Conservation (phyloP, 2,888 invertebrate species). For the Drosophila algonquin region DNA sequence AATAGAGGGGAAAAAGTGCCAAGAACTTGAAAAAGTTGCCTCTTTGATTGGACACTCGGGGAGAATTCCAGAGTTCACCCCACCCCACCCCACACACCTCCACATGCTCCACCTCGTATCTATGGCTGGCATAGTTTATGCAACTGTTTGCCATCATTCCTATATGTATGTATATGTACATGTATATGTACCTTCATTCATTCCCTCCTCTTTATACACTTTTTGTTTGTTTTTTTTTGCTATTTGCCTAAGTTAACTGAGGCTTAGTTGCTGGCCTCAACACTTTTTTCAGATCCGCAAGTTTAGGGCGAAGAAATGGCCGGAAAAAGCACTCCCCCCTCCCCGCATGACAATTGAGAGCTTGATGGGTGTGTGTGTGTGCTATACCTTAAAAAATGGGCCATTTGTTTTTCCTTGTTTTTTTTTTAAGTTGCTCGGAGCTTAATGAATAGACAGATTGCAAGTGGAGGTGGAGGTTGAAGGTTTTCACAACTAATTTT, state of each 20-base stretch:
- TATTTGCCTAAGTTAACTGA: conserved; percentile 23
- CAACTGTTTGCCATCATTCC: conserved; percentile 33
- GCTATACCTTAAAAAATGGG: neutral
- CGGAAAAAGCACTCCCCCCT: conserved; percentile 3
- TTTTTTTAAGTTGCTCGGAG: neutral
- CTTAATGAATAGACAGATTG: neutral
- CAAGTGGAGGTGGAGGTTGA: neutral
- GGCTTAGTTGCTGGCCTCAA: conserved; percentile 19
- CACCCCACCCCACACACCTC: neutral
- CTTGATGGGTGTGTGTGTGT: neutral
- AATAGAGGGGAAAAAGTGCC: conserved; percentile 41
- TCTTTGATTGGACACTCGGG: conserved; percentile 35
- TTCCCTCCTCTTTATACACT: neutral
- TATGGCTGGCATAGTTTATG: conserved; percentile 47
- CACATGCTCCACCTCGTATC: conserved; percentile 8
- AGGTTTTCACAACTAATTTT: conserved; percentile 11
- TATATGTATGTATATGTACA: neutral
- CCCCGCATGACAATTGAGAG: conserved; percentile 31
- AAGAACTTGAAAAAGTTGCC: conserved; percentile 39
- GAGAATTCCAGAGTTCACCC: conserved; percentile 13
- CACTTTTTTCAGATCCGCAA: conserved; percentile 40
- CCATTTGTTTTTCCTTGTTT: neutral
- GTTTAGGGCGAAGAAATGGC: conserved; percentile 13
- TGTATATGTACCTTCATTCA: neutral
- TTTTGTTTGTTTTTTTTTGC: neutral